A percentile compares a stretch with the other conserved stretches of the same genome.
phyloP scores from a whole-genome alignment of 2,797 vertebrate species.

The Lepus oiostolus region DNA sequence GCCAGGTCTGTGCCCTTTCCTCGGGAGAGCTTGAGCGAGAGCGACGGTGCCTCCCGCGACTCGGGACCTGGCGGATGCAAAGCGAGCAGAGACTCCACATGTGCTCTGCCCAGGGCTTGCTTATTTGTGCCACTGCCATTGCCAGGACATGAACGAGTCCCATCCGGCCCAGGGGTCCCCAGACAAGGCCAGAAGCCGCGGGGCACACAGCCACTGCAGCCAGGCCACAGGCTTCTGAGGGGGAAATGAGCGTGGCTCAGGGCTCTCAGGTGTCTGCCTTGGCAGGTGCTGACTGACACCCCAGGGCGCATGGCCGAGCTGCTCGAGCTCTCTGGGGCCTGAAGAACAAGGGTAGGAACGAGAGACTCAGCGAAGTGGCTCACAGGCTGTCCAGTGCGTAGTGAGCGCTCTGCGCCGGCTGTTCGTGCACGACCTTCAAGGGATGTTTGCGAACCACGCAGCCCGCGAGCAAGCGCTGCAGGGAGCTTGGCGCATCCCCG shows the following conservation, averaged over 20 bases:
- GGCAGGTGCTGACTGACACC: fast-evolving
- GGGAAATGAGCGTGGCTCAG: background rate
- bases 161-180: background rate
- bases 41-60: background rate
- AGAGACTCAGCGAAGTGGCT: background rate
- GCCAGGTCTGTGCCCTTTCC: background rate
- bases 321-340: background rate
- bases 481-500: background rate
- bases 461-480: background rate
- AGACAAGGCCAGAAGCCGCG: background rate
- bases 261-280: background rate
- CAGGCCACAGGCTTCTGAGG: background rate
- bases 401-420: background rate
- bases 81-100: background rate
- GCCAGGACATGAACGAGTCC: background rate
- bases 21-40: background rate
- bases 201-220: background rate
- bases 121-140: background rate
- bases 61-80: background rate
- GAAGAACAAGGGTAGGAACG: background rate
- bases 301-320: background rate
- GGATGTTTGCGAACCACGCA: background rate
- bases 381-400: background rate
- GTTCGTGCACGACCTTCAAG: background rate
- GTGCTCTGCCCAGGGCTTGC: background rate